Percentiles rank a stretch among this genome's conserved stretches.
These are phyloP conservation scores for Dendrolimus houi DNA, from an alignment of 2,888 invertebrate genomes.

Conservation along the genomic window DNA sequence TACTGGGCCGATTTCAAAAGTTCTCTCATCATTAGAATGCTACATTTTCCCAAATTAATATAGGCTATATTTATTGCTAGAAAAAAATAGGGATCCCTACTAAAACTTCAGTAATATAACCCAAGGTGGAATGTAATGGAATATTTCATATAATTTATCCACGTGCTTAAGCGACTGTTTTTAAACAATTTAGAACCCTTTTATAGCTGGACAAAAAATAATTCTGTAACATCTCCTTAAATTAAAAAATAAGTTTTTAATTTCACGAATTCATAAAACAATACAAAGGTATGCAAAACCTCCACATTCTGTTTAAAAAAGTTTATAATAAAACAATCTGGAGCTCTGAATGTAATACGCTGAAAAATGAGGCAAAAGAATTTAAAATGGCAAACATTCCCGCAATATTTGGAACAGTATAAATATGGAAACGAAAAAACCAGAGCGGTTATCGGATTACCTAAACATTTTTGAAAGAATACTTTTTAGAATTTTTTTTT, in stretches of 20 bases:
- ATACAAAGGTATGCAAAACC: slow-evolving; percentile 47
- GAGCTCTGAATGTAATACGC: slow-evolving; percentile 45
- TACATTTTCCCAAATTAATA: no score
- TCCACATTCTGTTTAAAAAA: slow-evolving; percentile 49
- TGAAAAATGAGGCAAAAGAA: slow-evolving; percentile 52
- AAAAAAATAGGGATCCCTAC: no score
- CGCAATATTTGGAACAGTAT: slow-evolving; percentile 33
- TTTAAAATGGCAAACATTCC: slow-evolving; percentile 49
- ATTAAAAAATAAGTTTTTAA: slow-evolving; percentile 34
- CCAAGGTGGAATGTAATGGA: no score
- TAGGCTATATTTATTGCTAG: no score
- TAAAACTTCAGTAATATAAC: no score
- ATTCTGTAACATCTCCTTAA: slow-evolving; percentile 34
- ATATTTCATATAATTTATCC: no score
- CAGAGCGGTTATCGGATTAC: slow-evolving; percentile 14
- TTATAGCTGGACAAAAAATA: slow-evolving; percentile 14
- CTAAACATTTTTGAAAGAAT: slow-evolving; percentile 10
- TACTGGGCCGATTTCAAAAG: no score
- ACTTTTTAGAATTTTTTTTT: neutral
- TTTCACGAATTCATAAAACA: slow-evolving; percentile 54
- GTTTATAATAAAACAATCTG: slow-evolving; percentile 57
- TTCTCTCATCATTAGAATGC: no score
- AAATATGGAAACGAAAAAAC: slow-evolving; percentile 14
- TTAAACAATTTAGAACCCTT: neutral
- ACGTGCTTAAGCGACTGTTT: neutral